Percentiles rank a stretch among this genome's conserved stretches.
phyloP scores from a whole-genome alignment of 2,888 invertebrate species.

The Heliconius ethilla region DNA sequence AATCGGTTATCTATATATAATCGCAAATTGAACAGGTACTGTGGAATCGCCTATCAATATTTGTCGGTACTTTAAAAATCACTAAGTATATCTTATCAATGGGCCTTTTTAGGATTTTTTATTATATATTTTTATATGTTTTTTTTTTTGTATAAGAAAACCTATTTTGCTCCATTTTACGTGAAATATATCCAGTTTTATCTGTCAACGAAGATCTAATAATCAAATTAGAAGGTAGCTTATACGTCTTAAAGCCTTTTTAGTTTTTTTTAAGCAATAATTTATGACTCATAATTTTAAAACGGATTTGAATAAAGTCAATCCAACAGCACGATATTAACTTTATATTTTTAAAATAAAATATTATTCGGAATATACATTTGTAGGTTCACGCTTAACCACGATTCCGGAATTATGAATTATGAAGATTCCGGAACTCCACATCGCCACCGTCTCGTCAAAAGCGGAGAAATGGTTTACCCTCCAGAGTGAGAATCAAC shows the following conservation, averaged over 20 bases:
- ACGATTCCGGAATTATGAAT: too few species aligned
- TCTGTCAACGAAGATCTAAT: background rate
- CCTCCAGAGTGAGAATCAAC: background rate
- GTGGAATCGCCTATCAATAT: constrained; percentile 41
- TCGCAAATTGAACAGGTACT: constrained; percentile 49
- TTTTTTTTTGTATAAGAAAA: too few species aligned
- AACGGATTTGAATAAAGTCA: too few species aligned
- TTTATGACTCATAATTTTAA: background rate
- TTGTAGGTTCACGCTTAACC: too few species aligned
- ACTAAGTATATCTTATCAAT: constrained; percentile 50
- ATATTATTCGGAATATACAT: too few species aligned
- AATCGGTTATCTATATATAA: constrained; percentile 45
- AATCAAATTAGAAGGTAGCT: background rate
- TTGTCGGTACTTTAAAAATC: constrained; percentile 48
- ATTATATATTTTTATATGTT: constrained; percentile 3
- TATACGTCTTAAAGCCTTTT: background rate
- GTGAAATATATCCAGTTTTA: background rate
- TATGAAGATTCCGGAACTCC: too few species aligned
- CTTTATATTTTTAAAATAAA: too few species aligned
- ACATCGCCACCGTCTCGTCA: too few species aligned
- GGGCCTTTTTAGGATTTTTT: constrained; percentile 22
- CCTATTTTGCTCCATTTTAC: too few species aligned
- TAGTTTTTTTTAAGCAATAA: background rate
- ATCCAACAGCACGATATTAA: too few species aligned
- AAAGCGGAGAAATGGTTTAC: background rate